A percentile compares a stretch with the other conserved stretches of the same genome.
Evolutionary conservation across 1,140 invertebrate genomes (phyloP).

Genomic region (Zaprionus tsacasi): DNA sequence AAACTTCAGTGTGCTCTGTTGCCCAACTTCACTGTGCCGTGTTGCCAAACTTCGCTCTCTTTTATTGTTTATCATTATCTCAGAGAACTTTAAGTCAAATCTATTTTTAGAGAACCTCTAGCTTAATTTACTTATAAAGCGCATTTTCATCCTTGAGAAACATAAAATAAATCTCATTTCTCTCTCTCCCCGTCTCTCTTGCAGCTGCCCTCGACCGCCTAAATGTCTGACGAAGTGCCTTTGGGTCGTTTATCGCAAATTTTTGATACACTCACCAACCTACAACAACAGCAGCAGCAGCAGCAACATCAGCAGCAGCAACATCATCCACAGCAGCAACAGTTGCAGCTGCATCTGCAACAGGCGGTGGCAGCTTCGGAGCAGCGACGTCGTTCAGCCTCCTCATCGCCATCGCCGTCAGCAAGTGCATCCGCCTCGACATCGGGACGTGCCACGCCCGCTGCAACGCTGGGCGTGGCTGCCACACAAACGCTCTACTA

Average conservation of each 20-base stretch:
- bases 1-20: too few relatives aligned
- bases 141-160: too few relatives aligned
- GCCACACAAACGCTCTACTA: constrained; percentile 59
- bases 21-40: too few relatives aligned
- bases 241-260: constrained; percentile 90
- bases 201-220: constrained; percentile 29
- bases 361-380: constrained; percentile 10
- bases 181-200: constrained; percentile 4
- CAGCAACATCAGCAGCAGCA: constrained; percentile 50
- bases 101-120: too few relatives aligned
- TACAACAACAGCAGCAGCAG: constrained; percentile 86
- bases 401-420: constrained; percentile 75
- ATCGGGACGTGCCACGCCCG: constrained; percentile 68
- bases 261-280: constrained; percentile 90
- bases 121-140: neutral
- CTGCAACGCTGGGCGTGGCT: constrained; percentile 54
- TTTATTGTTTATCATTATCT: too few relatives aligned
- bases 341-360: constrained; percentile 73
- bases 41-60: neutral
- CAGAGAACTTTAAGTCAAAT: too few relatives aligned
- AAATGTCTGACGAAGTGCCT: constrained; percentile 86
- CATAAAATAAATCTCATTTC: neutral
- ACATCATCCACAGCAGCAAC: constrained; percentile 70
- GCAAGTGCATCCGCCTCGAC: constrained; percentile 67
- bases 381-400: constrained; percentile 67